These are phyloP conservation scores for Aelia acuminata DNA, from an alignment of 2,888 invertebrate genomes.

Conservation along the genomic window DNA sequence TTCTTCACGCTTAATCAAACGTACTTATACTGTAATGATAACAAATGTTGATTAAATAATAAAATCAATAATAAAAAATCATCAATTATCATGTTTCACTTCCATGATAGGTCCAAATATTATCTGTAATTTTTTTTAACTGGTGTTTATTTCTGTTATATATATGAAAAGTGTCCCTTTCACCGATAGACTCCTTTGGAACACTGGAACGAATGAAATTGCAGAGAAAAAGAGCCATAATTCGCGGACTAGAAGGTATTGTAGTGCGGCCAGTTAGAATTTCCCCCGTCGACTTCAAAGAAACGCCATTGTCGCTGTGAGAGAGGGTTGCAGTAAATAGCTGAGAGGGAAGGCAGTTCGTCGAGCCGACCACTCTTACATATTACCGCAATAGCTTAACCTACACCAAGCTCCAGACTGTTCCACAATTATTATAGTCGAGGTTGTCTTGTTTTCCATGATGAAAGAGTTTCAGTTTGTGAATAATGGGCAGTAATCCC, in stretches of 20 bases:
- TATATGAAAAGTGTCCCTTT: too few relatives aligned
- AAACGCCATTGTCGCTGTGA: not conserved
- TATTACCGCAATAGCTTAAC: conserved; percentile 8
- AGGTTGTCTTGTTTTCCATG: not conserved
- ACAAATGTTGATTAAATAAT: too few relatives aligned
- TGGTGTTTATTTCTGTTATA: too few relatives aligned
- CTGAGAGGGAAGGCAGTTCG: not conserved
- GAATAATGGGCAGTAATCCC: not conserved
- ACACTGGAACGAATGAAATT: not conserved
- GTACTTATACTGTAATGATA: too few relatives aligned
- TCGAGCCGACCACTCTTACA: not conserved
- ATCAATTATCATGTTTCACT: too few relatives aligned
- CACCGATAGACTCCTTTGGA: not conserved
- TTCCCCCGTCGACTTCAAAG: not conserved
- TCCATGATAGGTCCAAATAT: too few relatives aligned
- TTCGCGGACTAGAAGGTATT: not conserved
- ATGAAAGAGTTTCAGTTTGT: not conserved
- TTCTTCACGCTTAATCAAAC: too few relatives aligned
- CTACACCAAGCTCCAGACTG: not conserved
- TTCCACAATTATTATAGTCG: not conserved
- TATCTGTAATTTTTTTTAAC: too few relatives aligned
- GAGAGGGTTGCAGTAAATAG: not conserved
- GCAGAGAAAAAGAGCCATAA: not conserved
- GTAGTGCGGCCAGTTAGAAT: not conserved
- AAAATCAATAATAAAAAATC: too few relatives aligned